phyloP scores from a whole-genome alignment of 2,113 vertebrate genomes.

The Lethenteron reissneri region DNA sequence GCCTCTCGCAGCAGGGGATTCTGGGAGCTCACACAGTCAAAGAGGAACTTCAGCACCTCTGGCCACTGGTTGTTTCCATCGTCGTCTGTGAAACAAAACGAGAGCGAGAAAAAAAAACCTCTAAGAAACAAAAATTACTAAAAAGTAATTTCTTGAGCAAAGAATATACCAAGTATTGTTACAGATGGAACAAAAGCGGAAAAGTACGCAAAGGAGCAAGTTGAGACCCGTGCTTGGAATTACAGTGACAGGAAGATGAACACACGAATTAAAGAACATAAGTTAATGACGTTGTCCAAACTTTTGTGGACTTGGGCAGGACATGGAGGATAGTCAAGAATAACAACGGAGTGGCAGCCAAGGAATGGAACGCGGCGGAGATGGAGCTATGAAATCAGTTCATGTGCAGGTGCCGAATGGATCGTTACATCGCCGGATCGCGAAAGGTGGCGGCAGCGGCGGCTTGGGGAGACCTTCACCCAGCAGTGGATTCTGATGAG shows the following conservation, averaged over 20 bases:
- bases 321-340: neutral
- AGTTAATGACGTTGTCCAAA: neutral
- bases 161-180: neutral
- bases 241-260: too few species aligned
- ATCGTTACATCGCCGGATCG: neutral
- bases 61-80: slow-evolving; percentile 97
- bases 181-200: neutral
- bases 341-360: neutral
- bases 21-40: slow-evolving; percentile 83
- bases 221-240: neutral
- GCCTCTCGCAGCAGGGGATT: slow-evolving; percentile 59
- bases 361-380: neutral
- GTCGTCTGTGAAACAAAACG: slow-evolving; percentile 37
- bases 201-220: neutral
- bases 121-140: slow-evolving; percentile 5
- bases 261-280: neutral
- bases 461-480: neutral
- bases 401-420: neutral
- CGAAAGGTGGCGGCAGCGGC: neutral
- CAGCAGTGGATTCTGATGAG: neutral
- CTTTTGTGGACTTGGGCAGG: neutral
- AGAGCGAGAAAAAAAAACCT: neutral
- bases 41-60: slow-evolving; percentile 80
- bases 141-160: too few species aligned
- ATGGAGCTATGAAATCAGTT: neutral